A percentile compares a stretch with the other conserved stretches of the same genome.
Evolutionary conservation across 1,140 invertebrate genomes (phyloP).

Genomic region (Philaenus spumarius): DNA sequence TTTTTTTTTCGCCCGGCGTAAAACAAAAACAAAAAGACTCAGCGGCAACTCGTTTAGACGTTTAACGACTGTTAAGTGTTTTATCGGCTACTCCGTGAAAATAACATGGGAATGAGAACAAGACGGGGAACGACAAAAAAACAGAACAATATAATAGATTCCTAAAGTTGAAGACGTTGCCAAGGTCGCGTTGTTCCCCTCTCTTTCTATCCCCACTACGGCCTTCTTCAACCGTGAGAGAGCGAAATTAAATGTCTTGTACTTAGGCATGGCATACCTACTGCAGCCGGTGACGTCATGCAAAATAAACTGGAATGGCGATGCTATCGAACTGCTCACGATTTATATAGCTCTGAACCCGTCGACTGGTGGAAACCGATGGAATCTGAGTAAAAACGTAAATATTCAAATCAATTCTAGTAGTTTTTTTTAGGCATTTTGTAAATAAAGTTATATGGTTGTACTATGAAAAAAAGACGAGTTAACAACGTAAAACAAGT

Average conservation of each 20-base stretch:
- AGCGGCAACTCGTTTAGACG: slow-evolving; percentile 2
- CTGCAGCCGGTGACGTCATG: too few species aligned
- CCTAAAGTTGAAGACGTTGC: not conserved
- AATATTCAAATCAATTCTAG: too few species aligned
- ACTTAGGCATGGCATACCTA: too few species aligned
- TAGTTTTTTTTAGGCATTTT: too few species aligned
- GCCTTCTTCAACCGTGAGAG: not conserved
- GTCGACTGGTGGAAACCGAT: too few species aligned
- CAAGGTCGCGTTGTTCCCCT: too few species aligned
- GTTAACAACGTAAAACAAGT: too few species aligned
- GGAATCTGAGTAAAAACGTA: too few species aligned
- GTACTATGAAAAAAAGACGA: too few species aligned
- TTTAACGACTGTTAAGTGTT: slow-evolving; percentile 8
- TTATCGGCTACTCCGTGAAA: not conserved
- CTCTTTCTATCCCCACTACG: not conserved
- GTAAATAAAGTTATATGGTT: too few species aligned
- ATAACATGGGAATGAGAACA: slow-evolving; percentile 1
- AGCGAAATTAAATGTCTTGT: not conserved
- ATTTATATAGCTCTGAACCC: not conserved
- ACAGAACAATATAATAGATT: slow-evolving; percentile 12
- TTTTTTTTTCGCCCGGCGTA: too few species aligned
- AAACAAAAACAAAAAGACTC: too few species aligned
- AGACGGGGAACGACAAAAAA: slow-evolving; percentile 2
- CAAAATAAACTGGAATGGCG: not conserved
- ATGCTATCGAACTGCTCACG: not conserved